Evolutionary conservation across 2,113 vertebrate genomes (phyloP), one percentile per base, ranked within the genome.

Genomic region (Chinchilla lanigera): DNA sequence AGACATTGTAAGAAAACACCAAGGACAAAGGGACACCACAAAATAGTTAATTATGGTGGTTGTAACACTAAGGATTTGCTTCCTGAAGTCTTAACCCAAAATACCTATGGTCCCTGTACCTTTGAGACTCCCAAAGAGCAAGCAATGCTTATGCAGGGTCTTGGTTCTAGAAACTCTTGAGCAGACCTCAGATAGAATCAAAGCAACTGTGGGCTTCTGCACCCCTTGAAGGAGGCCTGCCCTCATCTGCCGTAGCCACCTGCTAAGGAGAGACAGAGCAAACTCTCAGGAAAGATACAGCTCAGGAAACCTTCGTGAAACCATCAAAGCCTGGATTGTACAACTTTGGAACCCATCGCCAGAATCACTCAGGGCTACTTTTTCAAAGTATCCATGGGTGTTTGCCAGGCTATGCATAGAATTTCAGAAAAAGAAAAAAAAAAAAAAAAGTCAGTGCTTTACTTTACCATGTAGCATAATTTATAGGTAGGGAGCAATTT

Each of bases 401-500:
- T 95, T 98, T 98, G 71, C 96, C 60, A 96, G 94, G 75, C 94
- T 98, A 47, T 93, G 95, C 93, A 96, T 92, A 94, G 97, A 97
- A 84, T 92, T 96, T 96, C 90, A 93, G 93, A 97, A 96, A 97
- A 98, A 98, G 98, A 94, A 95, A 38, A 75, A 38, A 38, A 56
- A 20, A 94, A 95, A 44, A 75, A 38, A 52, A 61, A 13, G 8
- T 33, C 16, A 67, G 1, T 90, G 93, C 41, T 96, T 98, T 97
- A 88, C 75, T 97, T 98, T 90, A 87, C 78, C 94, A 96, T 69
- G 91, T 93, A 96, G 98, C 98, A 98, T 99, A 98, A 98, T 98
- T 98, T 98, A 98, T 98, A 98, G 98, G 83, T 92, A 97, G 96
- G 77, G 94, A 97, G 95, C 95, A 98, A 97, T 98, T 98, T 98